Evolutionary conservation across 2,113 vertebrate genomes (phyloP).

Genomic region (Dryoscopus gambensis): DNA sequence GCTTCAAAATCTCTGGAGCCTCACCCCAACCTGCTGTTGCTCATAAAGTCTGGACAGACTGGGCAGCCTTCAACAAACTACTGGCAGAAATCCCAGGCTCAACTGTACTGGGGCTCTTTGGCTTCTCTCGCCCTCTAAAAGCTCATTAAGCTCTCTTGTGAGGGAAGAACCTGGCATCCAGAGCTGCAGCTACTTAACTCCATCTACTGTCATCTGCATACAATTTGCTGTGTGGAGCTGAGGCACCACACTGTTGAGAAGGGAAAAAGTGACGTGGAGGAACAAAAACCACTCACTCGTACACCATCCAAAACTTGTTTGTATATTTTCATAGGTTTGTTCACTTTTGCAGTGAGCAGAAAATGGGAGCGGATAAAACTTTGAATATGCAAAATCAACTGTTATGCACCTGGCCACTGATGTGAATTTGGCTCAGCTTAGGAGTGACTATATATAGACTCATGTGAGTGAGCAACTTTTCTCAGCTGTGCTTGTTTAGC

Average conservation of each 20-base stretch:
- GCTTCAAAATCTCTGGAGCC: background rate
- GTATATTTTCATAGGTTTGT: background rate
- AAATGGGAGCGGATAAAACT: background rate
- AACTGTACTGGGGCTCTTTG: background rate
- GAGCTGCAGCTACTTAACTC: background rate
- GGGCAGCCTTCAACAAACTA: background rate
- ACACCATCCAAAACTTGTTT: background rate
- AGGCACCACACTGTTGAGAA: background rate
- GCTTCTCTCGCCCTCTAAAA: background rate
- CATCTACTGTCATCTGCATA: background rate
- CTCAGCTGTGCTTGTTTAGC: background rate
- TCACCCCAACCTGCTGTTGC: background rate
- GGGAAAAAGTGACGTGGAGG: background rate
- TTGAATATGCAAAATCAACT: background rate
- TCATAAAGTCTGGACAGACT: background rate
- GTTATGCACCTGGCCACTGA: background rate
- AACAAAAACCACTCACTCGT: background rate
- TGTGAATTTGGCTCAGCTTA: background rate
- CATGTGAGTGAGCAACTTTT: background rate
- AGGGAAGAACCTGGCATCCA: background rate
- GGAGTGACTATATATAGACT: background rate
- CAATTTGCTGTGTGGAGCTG: background rate
- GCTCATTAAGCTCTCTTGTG: background rate
- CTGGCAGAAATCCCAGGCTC: constrained; percentile 13
- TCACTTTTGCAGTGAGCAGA: background rate